phyloP scores from a whole-genome alignment of 2,888 invertebrate species.

The Caenorhabditis uteleia region DNA sequence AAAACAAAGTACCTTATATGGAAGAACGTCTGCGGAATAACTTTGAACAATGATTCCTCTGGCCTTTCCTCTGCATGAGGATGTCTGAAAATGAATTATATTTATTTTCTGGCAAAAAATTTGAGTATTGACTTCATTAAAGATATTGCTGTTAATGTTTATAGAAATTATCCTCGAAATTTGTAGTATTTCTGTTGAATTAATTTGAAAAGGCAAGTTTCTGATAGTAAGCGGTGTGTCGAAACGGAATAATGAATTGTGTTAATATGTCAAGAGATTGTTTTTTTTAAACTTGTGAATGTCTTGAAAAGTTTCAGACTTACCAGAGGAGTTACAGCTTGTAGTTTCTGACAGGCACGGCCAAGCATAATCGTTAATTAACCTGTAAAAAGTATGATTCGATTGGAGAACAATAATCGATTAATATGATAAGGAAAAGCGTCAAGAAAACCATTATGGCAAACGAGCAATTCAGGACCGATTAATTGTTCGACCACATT shows the following conservation, averaged over 20 bases:
- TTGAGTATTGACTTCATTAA: not conserved
- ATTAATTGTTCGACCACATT: too few species aligned
- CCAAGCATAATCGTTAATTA: slow-evolving; percentile 30
- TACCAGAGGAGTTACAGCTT: slow-evolving; percentile 24
- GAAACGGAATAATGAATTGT: too few species aligned
- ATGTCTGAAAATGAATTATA: slow-evolving; percentile 37
- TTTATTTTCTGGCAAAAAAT: not conserved
- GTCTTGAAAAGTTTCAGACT: slow-evolving; percentile 2
- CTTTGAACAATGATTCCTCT: slow-evolving; percentile 51
- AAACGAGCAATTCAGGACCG: too few species aligned
- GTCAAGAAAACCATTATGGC: too few species aligned
- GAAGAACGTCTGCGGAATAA: slow-evolving; percentile 49
- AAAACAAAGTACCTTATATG: slow-evolving; percentile 39
- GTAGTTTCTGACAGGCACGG: slow-evolving; percentile 32
- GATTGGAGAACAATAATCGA: too few species aligned
- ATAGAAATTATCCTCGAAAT: not conserved
- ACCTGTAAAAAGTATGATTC: not conserved
- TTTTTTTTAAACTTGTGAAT: too few species aligned
- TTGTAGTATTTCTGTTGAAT: too few species aligned
- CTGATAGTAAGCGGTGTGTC: too few species aligned
- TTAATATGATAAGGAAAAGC: too few species aligned
- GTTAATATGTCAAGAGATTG: too few species aligned
- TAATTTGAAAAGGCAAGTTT: too few species aligned
- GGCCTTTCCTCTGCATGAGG: slow-evolving; percentile 42
- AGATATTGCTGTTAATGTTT: not conserved